Base-by-base conservation (phyloP, 2,888 invertebrate species). In the Amblyjoppa proteus region DNA sequence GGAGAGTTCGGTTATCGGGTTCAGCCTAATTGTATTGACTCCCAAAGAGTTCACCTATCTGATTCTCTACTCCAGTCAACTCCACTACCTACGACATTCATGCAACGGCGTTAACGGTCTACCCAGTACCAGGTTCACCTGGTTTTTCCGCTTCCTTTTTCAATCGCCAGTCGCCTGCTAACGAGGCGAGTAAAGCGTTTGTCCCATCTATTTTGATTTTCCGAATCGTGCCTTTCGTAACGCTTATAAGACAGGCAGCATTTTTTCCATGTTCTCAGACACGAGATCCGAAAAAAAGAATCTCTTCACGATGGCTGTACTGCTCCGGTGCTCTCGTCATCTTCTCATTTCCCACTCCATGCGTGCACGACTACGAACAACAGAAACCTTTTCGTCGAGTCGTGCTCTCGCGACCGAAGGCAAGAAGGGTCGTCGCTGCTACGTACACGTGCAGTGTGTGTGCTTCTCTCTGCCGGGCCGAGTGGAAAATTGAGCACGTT, bases 401-500 rank as follows among this genome's bases (percentile, higher is more conserved):
- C 58, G 13, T 34, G 70, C 61, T 69, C 45, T 11, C 70, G 69
- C 56, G 31, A 64, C 61, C 70, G 13, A 49, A 69, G 20, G 41
- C 13, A 25, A 69, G n/a, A 16, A 51, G 53, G 53, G 9, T n/a
- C 16, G 20, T 7, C 38, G 66, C 28, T 11, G 3, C 45, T 34
- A 20, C 51, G 20, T 20, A 25, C 58, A 28, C 28, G 58, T 58
- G 11, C 28, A 11, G 25, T 11, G 58, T 28, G 20, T 20, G 13
- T 1, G 20, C 53, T 56, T 58, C 58, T 58, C 38, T 66, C 51
- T 51, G 66, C 64, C 51, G 51, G 34, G 31, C 38, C 53, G 76
- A 76, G 76, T 76, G 61, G 58, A 70, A 79, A 79, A 79, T 79
- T 61, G 79, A 79, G 70, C 79, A 79, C 79, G 61, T 79, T 58